phyloP scores from a whole-genome alignment of 2,113 vertebrate species.

The Malurus cyaneus region DNA sequence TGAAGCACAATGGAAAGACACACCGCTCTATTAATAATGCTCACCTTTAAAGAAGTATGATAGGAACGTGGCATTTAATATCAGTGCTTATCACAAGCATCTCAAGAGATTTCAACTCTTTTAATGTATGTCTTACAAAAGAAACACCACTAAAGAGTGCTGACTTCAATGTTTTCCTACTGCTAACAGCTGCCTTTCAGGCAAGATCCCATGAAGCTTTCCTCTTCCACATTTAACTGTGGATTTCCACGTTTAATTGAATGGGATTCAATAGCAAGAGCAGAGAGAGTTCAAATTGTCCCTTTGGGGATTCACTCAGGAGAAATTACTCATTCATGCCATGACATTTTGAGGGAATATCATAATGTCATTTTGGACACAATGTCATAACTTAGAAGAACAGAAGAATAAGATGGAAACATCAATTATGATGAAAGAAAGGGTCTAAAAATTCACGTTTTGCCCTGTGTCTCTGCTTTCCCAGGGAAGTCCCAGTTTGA shows the following conservation, averaged over 20 bases:
- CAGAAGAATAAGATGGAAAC: slow-evolving; percentile 44
- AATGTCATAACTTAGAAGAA: slow-evolving; percentile 52
- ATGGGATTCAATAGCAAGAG: slow-evolving; percentile 46
- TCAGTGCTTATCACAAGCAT: slow-evolving; percentile 49
- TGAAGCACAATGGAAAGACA: slow-evolving; percentile 16
- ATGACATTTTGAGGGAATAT: slow-evolving; percentile 59
- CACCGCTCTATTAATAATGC: slow-evolving; percentile 33
- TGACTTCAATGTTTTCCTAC: slow-evolving; percentile 58
- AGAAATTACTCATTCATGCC: slow-evolving; percentile 57
- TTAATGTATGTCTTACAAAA: slow-evolving; percentile 49
- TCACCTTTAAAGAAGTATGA: slow-evolving; percentile 46
- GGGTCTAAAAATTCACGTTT: neutral
- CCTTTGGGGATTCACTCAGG: slow-evolving; percentile 5
- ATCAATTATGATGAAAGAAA: slow-evolving; percentile 17
- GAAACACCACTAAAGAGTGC: slow-evolving; percentile 38
- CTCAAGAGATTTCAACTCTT: slow-evolving; percentile 55
- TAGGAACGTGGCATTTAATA: slow-evolving; percentile 33
- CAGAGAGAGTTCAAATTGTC: slow-evolving; percentile 47
- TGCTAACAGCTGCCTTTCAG: slow-evolving; percentile 51
- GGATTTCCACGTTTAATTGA: slow-evolving; percentile 45
- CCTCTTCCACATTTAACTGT: slow-evolving; percentile 42
- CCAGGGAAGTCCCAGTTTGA: neutral
- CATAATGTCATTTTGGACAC: slow-evolving; percentile 46
- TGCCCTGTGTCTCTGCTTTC: neutral
- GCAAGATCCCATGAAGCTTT: slow-evolving; percentile 26